Conservation (phyloP, 2,797 vertebrate genomes). For the Gadopsis marmoratus region DNA sequence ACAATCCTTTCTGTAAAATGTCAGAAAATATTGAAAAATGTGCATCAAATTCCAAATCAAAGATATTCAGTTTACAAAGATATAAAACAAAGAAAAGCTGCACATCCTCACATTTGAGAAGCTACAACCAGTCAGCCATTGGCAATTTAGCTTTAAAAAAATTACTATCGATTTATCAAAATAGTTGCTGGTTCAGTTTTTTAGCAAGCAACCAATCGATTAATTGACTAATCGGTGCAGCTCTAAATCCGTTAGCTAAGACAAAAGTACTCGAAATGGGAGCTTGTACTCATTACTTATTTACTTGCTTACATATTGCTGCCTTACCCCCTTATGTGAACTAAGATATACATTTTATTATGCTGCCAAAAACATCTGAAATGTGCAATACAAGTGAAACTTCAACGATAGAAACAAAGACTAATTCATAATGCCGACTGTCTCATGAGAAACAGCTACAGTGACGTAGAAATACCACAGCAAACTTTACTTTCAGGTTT, state of each 20-base stretch:
- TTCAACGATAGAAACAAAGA: not conserved
- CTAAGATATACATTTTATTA: not conserved
- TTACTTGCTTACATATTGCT: not conserved
- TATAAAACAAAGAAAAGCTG: not conserved
- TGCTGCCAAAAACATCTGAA: not conserved
- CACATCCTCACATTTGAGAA: not conserved
- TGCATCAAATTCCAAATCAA: too few species aligned
- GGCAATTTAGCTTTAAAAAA: not conserved
- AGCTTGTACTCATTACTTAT: not conserved
- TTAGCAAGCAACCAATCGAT: not conserved
- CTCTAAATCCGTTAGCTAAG: not conserved
- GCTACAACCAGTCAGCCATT: not conserved
- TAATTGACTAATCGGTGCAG: not conserved
- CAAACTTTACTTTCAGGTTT: conserved; percentile 8
- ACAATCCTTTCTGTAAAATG: too few species aligned
- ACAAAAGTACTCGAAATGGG: not conserved
- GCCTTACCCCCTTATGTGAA: not conserved
- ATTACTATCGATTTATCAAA: not conserved
- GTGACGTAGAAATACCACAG: not conserved
- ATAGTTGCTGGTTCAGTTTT: not conserved
- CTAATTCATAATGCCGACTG: conserved; percentile 46
- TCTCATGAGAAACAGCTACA: conserved; percentile 29
- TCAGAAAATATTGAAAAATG: too few species aligned
- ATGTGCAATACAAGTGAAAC: conserved; percentile 2
- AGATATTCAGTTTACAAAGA: not conserved